Evolutionary conservation across 2,113 vertebrate species (phyloP).

Genomic region (Grallaria varia): DNA sequence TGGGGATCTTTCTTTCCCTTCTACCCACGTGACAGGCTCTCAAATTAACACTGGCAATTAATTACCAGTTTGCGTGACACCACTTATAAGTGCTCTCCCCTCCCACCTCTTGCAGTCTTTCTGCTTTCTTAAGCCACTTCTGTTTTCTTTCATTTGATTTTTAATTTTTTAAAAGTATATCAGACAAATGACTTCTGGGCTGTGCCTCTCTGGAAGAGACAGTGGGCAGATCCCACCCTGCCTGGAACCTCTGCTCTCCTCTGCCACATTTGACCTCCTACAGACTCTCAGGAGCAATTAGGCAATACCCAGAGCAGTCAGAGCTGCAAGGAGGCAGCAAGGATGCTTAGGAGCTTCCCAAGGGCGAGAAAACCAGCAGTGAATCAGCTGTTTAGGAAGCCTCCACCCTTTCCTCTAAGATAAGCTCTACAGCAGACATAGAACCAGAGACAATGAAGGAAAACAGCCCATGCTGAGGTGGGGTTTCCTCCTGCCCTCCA

Average conservation of each 20-base stretch:
- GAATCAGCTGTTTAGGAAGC: neutral
- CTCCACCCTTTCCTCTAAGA: constrained; percentile 48
- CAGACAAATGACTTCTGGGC: neutral
- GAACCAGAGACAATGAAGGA: neutral
- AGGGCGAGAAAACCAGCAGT: neutral
- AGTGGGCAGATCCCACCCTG: neutral
- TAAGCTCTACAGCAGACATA: neutral
- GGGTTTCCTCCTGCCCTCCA: neutral
- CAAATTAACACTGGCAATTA: neutral
- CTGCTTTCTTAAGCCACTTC: neutral
- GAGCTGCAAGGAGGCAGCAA: neutral
- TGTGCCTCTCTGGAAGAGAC: neutral
- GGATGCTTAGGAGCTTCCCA: neutral
- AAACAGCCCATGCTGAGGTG: neutral
- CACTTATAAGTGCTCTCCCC: neutral
- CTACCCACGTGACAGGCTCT: neutral
- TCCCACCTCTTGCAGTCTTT: neutral
- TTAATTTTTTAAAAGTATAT: neutral
- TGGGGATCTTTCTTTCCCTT: neutral
- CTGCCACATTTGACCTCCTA: neutral
- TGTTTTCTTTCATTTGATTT: neutral
- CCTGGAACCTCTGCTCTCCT: neutral
- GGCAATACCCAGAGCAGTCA: neutral
- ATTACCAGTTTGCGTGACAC: neutral
- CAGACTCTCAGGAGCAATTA: neutral